These are phyloP conservation scores for Erpobdella octoculata DNA, from an alignment of 2,888 invertebrate genomes.

Conservation along the genomic window DNA sequence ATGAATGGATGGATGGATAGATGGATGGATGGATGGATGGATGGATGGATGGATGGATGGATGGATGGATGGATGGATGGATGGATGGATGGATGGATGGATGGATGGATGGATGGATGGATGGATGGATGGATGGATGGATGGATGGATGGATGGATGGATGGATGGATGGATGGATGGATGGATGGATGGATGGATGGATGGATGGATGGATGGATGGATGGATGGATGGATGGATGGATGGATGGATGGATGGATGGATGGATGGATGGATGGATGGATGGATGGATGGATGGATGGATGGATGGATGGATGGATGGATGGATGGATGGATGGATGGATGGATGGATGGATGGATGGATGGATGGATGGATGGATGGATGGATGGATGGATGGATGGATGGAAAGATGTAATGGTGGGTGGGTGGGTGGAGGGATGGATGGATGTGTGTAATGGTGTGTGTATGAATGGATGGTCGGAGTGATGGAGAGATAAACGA, in stretches of 20 bases:
- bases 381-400: background rate
- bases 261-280: conserved; percentile 18
- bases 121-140: too few species aligned
- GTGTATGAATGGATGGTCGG: too few species aligned
- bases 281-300: conserved; percentile 18
- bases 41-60: too few species aligned
- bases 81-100: too few species aligned
- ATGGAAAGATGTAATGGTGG: background rate
- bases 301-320: conserved; percentile 18
- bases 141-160: too few species aligned
- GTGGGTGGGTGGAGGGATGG: conserved; percentile 10
- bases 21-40: too few species aligned
- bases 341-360: conserved; percentile 18
- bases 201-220: conserved; percentile 15
- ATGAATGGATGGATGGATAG: too few species aligned
- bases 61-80: too few species aligned
- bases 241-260: conserved; percentile 18
- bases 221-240: conserved; percentile 18
- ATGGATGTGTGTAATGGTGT: background rate
- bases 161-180: too few species aligned
- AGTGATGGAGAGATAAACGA: too few species aligned
- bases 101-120: too few species aligned
- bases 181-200: conserved; percentile 6
- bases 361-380: conserved; percentile 14
- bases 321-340: conserved; percentile 18